Base-by-base conservation (phyloP, 2,797 vertebrate species). In the Australoheros facetus region DNA sequence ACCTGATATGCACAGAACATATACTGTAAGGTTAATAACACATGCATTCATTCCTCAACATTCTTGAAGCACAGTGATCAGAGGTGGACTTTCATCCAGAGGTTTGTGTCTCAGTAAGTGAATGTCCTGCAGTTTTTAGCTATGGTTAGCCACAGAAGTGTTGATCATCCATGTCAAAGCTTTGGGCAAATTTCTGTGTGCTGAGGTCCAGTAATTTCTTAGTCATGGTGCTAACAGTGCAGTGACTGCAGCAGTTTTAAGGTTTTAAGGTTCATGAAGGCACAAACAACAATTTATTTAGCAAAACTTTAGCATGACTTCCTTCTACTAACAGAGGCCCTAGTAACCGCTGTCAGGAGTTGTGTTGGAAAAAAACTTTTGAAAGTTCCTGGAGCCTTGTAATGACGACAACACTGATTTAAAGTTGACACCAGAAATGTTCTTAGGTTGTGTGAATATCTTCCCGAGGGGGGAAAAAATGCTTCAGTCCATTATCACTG, bases 181-280 rank as follows among this genome's bases (percentile, higher is more conserved):
- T 11, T 79, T 77, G 71, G 56, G 53, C 51, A 64, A 28, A 17
- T 23, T 2, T 11, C 34, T 58, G 34, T 37, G 32, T 32, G 8
- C 60, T 45, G 30, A 42, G 32, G 76, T 78, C 66, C 60, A 79
- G 75, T 75, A 9, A 64, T 37, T 58, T 42, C 28, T 14, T 48
- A 32, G 72, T 23, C 3, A 4, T 37, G 28, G 58, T 60, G 64
- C 57, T 23, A 23, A 28, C 26, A 51, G 37, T 73, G 39, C 23
- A 51, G 19, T 51, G 48, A 17, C 53, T 11, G 10, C 53, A 9
- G 10, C 9, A 11, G 4, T n/a, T 54, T 54, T 4, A 54, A n/a
- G 21, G 53, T 21, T 54, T 21, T 11, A 54, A 54, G 8, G 53
- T 54, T 54, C 9, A 21, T 21, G n/a, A 54, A 21, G n/a, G 19